Conservation (phyloP, 1,140 invertebrate species). For the Listronotus oregonensis region DNA sequence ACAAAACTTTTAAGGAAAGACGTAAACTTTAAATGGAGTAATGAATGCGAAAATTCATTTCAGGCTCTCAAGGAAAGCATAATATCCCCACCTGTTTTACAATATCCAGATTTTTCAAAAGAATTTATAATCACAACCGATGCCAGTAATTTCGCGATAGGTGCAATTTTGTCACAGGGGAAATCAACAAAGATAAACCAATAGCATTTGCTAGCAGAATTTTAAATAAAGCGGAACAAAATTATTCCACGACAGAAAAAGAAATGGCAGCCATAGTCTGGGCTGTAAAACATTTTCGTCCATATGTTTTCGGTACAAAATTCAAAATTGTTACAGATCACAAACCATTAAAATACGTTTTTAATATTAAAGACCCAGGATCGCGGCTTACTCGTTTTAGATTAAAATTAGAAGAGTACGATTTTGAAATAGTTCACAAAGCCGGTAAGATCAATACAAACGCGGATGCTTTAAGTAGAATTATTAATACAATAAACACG, state of each 20-base stretch:
- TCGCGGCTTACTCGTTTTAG: constrained; percentile 48
- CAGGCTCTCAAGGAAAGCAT: constrained; percentile 20
- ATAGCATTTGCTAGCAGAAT: constrained; percentile 12
- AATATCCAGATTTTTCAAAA: constrained; percentile 51
- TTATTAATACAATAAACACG: not conserved
- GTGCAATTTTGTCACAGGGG: constrained; percentile 28
- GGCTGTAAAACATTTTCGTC: constrained; percentile 14
- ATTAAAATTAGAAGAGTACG: not conserved
- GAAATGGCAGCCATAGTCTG: constrained; percentile 17
- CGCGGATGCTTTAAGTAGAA: constrained; percentile 40
- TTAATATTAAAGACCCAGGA: constrained; percentile 46
- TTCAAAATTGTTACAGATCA: constrained; percentile 56
- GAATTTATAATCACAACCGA: constrained; percentile 52
- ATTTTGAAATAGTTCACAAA: too few relatives aligned
- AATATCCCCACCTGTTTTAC: constrained; percentile 31
- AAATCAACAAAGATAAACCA: constrained; percentile 1
- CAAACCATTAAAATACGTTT: constrained; percentile 51
- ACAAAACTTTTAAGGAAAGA: constrained; percentile 18
- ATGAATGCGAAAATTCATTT: not conserved
- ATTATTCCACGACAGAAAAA: constrained; percentile 15
- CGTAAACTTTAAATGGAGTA: constrained; percentile 3
- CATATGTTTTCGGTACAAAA: constrained; percentile 46
- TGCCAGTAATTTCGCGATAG: constrained; percentile 43
- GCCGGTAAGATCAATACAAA: constrained; percentile 18
- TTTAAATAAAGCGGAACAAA: constrained; percentile 17